Percentiles rank a stretch among this genome's conserved stretches.
Conservation (phyloP, 2,797 vertebrate species). For the Babyrousa celebensis region DNA sequence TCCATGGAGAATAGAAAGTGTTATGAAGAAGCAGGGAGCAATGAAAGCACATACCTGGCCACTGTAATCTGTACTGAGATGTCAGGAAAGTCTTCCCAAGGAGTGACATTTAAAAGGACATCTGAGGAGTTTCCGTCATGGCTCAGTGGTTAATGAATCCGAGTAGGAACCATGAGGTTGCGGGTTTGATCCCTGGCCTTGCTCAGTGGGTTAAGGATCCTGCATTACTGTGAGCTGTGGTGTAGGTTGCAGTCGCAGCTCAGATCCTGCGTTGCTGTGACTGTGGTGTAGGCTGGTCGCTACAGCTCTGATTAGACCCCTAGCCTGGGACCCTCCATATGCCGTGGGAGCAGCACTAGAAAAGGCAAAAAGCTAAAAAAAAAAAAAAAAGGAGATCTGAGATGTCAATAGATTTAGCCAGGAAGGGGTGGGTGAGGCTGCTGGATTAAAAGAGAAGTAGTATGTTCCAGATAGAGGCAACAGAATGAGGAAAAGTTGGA, state of each 20-base stretch:
- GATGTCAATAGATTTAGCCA: neutral
- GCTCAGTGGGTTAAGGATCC: too few species aligned
- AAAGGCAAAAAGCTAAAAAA: too few species aligned
- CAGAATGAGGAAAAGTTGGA: neutral
- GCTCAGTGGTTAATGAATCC: too few species aligned
- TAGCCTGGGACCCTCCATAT: too few species aligned
- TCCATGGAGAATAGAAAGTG: neutral
- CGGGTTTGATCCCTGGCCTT: too few species aligned
- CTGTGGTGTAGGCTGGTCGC: too few species aligned
- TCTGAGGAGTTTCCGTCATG: neutral
- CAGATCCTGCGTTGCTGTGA: too few species aligned
- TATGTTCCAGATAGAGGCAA: slow-evolving; percentile 30
- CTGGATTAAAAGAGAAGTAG: neutral
- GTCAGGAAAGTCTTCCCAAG: neutral
- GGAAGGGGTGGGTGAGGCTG: neutral
- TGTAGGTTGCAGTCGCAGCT: too few species aligned
- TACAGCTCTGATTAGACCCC: too few species aligned
- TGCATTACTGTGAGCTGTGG: too few species aligned
- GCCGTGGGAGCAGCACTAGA: too few species aligned
- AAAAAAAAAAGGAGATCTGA: neutral
- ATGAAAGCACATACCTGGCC: neutral
- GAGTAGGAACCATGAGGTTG: too few species aligned
- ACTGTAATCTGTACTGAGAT: neutral
- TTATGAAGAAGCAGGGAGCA: neutral
- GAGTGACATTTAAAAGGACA: neutral